These are phyloP conservation scores for Myiotriccus ornatus DNA, from an alignment of 2,797 vertebrate species.

Conservation along the genomic window DNA sequence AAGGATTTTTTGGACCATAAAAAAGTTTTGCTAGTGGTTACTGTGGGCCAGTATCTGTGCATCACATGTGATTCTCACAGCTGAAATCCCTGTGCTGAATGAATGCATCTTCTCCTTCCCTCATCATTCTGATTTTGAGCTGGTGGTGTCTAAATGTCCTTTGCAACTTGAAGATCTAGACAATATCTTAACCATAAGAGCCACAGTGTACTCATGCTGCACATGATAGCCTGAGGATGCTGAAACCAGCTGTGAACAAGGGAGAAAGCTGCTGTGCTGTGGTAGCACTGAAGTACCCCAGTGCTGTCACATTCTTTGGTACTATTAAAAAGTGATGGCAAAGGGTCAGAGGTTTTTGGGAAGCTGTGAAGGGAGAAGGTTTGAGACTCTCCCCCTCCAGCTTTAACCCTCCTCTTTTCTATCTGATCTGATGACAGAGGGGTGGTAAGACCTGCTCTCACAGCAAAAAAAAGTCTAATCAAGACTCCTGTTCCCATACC, in stretches of 20 bases:
- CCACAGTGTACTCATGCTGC: background rate
- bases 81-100: background rate
- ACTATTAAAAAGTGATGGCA: background rate
- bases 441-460: background rate
- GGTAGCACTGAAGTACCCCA: accelerated
- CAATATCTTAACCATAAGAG: background rate
- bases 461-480: background rate
- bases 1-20: background rate
- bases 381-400: background rate
- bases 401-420: background rate
- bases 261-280: background rate
- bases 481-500: background rate
- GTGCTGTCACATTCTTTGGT: background rate
- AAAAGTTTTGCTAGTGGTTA: background rate
- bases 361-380: background rate
- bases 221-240: background rate
- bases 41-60: background rate
- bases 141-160: background rate
- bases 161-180: background rate
- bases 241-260: background rate
- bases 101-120: background rate
- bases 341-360: background rate
- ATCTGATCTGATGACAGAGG: background rate
- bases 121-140: accelerated
- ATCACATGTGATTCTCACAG: background rate